Evolutionary conservation across 1,140 invertebrate genomes (phyloP).

Genomic region (Oreohelix idahoensis): DNA sequence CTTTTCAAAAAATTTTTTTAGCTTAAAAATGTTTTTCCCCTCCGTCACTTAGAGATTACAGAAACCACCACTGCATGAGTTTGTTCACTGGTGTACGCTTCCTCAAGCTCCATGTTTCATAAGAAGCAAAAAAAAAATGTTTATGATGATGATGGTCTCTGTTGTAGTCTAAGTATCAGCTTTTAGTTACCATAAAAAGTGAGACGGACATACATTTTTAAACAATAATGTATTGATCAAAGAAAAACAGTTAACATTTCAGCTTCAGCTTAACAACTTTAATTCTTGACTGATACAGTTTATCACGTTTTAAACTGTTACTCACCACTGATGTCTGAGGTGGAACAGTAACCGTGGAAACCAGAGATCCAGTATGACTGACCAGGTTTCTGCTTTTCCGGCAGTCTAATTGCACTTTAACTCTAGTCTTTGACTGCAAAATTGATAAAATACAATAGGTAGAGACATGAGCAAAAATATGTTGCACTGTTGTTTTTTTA

Average conservation of each 20-base stretch:
- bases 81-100: too few species aligned
- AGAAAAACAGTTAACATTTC: neutral
- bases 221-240: neutral
- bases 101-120: too few species aligned
- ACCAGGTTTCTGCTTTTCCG: constrained; percentile 53
- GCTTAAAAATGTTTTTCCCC: too few species aligned
- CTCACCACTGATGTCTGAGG: constrained; percentile 53
- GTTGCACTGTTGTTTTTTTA: too few species aligned
- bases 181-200: too few species aligned
- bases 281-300: neutral
- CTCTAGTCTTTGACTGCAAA: constrained; percentile 36
- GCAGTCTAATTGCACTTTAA: constrained; percentile 57
- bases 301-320: neutral
- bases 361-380: constrained; percentile 48
- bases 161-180: too few species aligned
- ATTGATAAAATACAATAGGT: neutral
- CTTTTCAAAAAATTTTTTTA: too few species aligned
- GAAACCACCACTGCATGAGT: too few species aligned
- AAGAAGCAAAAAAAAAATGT: too few species aligned
- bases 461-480: neutral
- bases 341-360: constrained; percentile 48
- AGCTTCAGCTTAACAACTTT: neutral
- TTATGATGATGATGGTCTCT: too few species aligned
- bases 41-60: too few species aligned
- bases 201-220: too few species aligned